Percentiles rank a stretch among this genome's conserved stretches.
Conservation (phyloP, 2,888 invertebrate species). For the Archips xylosteana region DNA sequence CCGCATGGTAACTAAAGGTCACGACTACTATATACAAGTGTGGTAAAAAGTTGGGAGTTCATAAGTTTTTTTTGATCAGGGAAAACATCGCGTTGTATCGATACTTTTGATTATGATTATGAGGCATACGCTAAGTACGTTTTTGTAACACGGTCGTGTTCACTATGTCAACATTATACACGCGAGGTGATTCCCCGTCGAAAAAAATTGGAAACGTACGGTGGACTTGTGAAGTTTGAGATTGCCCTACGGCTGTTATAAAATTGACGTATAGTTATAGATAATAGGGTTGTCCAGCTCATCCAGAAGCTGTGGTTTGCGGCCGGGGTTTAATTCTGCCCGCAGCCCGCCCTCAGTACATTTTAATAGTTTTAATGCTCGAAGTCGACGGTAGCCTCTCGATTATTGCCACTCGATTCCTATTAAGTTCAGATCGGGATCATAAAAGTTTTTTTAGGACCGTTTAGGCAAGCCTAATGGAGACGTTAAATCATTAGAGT, state of each 20-base stretch:
- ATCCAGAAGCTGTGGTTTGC: constrained; percentile 82
- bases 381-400: constrained; percentile 60
- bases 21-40: constrained; percentile 4
- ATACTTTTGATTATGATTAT: constrained; percentile 18
- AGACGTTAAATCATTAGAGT: constrained; percentile 19
- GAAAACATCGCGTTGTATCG: constrained; percentile 8
- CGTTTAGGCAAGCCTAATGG: constrained; percentile 13
- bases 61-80: background rate
- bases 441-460: constrained; percentile 34
- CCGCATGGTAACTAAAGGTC: constrained; percentile 15
- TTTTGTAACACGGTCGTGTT: constrained; percentile 2
- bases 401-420: constrained; percentile 51
- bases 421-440: constrained; percentile 51
- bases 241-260: constrained; percentile 52
- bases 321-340: constrained; percentile 72
- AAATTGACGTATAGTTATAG: constrained; percentile 61
- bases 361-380: constrained; percentile 81
- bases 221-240: constrained; percentile 10
- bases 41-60: constrained; percentile 9
- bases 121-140: constrained; percentile 17
- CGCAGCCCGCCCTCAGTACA: constrained; percentile 69
- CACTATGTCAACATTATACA: background rate
- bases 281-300: constrained; percentile 64
- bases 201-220: constrained; percentile 16
- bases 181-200: constrained; percentile 6